Percentiles rank a stretch among this genome's conserved stretches.
phyloP scores from a whole-genome alignment of 2,113 vertebrate species.

The Corythaixoides concolor region DNA sequence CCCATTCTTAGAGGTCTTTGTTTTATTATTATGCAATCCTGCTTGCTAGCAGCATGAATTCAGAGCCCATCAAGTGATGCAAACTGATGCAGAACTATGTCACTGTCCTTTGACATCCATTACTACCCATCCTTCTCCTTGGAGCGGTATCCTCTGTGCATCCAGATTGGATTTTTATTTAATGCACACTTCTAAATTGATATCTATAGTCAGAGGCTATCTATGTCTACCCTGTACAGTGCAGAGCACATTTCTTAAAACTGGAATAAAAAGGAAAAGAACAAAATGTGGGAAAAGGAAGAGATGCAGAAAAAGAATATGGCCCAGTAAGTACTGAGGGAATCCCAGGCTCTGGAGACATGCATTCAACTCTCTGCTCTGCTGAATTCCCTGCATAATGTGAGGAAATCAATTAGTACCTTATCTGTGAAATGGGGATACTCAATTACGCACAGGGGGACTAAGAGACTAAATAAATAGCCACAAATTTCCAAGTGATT shows the following conservation, averaged over 20 bases:
- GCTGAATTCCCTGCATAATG: slow-evolving; percentile 61
- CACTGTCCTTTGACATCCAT: neutral
- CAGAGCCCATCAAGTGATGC: neutral
- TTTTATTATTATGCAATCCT: neutral
- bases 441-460: slow-evolving; percentile 55
- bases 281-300: neutral
- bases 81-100: neutral
- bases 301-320: neutral
- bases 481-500: slow-evolving; percentile 50
- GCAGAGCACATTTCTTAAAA: neutral
- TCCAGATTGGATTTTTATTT: neutral
- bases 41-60: neutral
- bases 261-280: neutral
- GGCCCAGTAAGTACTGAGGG: slow-evolving; percentile 15
- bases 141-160: neutral
- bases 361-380: slow-evolving; percentile 31
- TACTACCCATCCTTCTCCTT: neutral
- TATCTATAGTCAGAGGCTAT: neutral
- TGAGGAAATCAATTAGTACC: slow-evolving; percentile 58
- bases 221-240: neutral
- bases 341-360: slow-evolving; percentile 48
- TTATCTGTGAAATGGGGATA: slow-evolving; percentile 66
- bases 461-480: slow-evolving; percentile 60
- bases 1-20: neutral
- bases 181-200: neutral